These are phyloP conservation scores for Sarcophaga caerulescens DNA, from an alignment of 2,888 invertebrate species.

Conservation along the genomic window DNA sequence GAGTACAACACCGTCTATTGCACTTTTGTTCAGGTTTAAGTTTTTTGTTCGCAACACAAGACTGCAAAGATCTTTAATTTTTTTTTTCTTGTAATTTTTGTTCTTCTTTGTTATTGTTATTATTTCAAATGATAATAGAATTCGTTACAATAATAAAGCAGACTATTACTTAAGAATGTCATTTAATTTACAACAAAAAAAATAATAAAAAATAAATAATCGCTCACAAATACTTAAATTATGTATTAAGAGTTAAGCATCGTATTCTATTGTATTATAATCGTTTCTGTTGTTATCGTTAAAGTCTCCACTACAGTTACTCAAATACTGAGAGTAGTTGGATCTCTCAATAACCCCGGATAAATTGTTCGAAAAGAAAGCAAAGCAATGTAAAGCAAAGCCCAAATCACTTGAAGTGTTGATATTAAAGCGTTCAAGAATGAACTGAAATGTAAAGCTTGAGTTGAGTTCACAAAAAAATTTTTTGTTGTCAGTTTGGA, in stretches of 20 bases:
- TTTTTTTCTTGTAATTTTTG: not conserved
- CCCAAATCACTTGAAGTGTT: constrained; percentile 61
- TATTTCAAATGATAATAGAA: not conserved
- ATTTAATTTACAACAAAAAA: not conserved
- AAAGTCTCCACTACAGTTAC: not conserved
- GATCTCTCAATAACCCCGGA: not conserved
- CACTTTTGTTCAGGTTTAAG: not conserved
- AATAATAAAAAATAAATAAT: not conserved
- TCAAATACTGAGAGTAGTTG: not conserved
- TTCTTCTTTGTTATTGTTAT: not conserved
- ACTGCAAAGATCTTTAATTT: not conserved
- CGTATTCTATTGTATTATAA: not conserved
- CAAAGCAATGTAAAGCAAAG: not conserved
- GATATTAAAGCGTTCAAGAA: constrained; percentile 64
- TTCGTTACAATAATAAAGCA: not conserved
- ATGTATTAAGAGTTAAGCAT: too few species aligned
- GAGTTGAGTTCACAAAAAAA: constrained; percentile 46
- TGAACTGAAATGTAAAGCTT: constrained; percentile 57
- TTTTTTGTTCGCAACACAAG: not conserved
- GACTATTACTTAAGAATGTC: not conserved
- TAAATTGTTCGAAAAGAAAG: not conserved
- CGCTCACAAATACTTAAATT: too few species aligned
- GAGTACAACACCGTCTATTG: not conserved
- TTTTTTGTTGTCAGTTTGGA: not conserved
- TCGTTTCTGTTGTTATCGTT: not conserved